Evolutionary conservation across 2,797 vertebrate species (phyloP), one percentile per base, ranked within the genome.

Genomic region (Hylomyscus alleni): DNA sequence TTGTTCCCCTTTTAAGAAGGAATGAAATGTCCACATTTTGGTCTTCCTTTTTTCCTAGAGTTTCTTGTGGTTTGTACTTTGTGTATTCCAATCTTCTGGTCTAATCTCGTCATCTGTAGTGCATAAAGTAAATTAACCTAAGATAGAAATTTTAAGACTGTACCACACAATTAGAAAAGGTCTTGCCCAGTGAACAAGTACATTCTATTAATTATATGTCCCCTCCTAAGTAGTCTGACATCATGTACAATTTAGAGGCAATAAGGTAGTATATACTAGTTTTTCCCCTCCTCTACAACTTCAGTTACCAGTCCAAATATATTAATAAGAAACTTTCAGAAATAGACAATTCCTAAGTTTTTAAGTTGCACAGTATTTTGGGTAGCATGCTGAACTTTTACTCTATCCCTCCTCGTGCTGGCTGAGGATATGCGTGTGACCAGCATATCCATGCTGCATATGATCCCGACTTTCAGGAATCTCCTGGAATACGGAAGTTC

Each of bases 81-180:
- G n/a, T n/a, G n/a, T n/a, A n/a, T n/a, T n/a, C n/a, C n/a, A n/a
- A n/a, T n/a, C n/a, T n/a, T n/a, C n/a, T n/a, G n/a, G n/a, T n/a
- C n/a, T n/a, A n/a, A n/a, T n/a, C 34, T 81, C 78, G 20, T 62
- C 19, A 72, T 69, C n/a, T 67, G 8, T 7, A 78, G 9, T 81
- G 92, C 14, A 81, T 62, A 77, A 91, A 72, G 76, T 72, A 92
- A 93, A 86, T 34, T 10, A 81, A 78, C n/a, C 80, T 31, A 90
- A 87, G n/a, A 54, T 19, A 90, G 19, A 37, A 90, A 31, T 54
- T 29, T 1, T n/a, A 87, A 83, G 29, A 82, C 40, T 56, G 37
- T 81, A 34, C 40, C 34, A 89, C 34, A 87, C 44, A 89, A 78
- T 65, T 89, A 94, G 62, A 82, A 88, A 52, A 93, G 60, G 19